Base-by-base conservation (phyloP, 2,113 vertebrate species). In the Phodopus roborovskii region DNA sequence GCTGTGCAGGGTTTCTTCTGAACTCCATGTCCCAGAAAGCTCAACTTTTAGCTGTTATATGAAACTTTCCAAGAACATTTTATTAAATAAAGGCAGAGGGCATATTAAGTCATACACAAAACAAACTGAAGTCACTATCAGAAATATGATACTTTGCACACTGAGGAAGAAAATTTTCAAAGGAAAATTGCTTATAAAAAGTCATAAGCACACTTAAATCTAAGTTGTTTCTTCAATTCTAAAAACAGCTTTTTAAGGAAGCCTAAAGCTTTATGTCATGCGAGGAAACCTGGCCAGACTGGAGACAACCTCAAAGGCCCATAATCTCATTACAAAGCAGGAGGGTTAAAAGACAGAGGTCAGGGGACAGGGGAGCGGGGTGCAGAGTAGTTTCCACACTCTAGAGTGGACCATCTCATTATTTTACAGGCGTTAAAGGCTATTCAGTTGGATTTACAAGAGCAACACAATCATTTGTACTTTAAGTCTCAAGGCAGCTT, bases 261-360 rank as follows among this genome's bases (percentile, higher is more conserved):
- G 36, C 64, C 68, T 93, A 93, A 89, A 89, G 86, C n/a, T 95
- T 96, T 92, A 42, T n/a, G 5, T 33, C 86, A 64, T 64, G 36
- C 88, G 48, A 96, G 64, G 77, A 93, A 95, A 94, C 5, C 87
- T 87, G 30, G 60, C 58, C 30, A 50, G 26, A 94, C 30, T 30
- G 20, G 22, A 91, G 48, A 96, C 85, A 86, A 83, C 42, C 73
- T 94, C 77, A 87, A 90, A 94, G 88, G 56, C 42, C 86, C 50
- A 42, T 90, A 96, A 97, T 81, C 95, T 95, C 83, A 62, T 50
- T 64, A 93, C 83, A 97, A 92, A 93, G 86, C 74, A 66, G 24
- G 68, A 73, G 39, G 91, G 92, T 90, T 75, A 95, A 90, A 94
- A 70, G 86, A 56, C 56, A 96, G 78, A 96, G 97, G 95, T 95